These are phyloP conservation scores for Malurus alboscapulatus DNA, from an alignment of 2,113 vertebrate species.

Conservation along the genomic window DNA sequence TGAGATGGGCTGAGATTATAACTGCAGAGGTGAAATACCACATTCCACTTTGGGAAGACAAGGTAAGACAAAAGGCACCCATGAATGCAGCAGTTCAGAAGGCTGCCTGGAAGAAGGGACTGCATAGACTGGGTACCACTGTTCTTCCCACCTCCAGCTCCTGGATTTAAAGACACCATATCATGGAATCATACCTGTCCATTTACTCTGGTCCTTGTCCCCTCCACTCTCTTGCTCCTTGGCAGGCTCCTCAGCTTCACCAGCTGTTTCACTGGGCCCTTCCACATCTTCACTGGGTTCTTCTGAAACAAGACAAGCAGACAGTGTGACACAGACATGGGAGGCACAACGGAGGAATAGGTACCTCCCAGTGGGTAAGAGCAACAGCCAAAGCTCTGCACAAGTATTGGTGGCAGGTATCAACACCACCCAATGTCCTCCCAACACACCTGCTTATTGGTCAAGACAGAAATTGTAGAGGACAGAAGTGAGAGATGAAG, in stretches of 20 bases:
- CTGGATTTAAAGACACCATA: neutral
- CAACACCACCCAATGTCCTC: neutral
- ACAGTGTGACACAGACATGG: neutral
- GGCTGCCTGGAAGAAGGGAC: neutral
- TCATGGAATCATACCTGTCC: conserved; percentile 74
- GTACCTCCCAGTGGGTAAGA: neutral
- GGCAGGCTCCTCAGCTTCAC: conserved; percentile 91
- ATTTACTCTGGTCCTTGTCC: conserved; percentile 93
- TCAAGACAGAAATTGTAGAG: neutral
- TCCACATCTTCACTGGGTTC: conserved; percentile 94
- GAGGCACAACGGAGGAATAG: neutral
- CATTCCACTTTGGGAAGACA: neutral
- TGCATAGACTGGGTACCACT: neutral
- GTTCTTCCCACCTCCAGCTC: neutral
- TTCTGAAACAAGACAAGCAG: conserved; percentile 84
- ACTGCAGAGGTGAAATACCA: neutral
- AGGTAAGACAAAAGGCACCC: neutral
- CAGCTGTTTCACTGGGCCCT: conserved; percentile 86
- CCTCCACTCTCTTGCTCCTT: conserved; percentile 92
- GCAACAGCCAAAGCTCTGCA: neutral
- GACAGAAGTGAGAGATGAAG: neutral
- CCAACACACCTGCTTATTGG: neutral
- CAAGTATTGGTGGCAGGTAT: neutral
- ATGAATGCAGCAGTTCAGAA: neutral
- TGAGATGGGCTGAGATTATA: neutral